Conservation (phyloP, 2,797 vertebrate genomes). For the Hyperoplus immaculatus region DNA sequence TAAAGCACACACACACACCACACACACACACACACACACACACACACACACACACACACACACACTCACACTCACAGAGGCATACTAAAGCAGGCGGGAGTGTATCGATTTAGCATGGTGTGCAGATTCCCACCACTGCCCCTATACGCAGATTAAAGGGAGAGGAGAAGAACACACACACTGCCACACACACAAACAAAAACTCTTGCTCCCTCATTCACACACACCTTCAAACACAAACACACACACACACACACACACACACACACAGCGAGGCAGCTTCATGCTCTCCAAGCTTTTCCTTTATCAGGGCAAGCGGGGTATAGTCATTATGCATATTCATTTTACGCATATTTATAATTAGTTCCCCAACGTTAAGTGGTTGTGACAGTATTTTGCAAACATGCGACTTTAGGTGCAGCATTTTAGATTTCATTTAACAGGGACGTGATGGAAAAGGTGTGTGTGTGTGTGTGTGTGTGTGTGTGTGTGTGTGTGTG, state of each 20-base stretch:
- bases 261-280: conserved; percentile 41
- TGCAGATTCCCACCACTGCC: conserved; percentile 85
- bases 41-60: conserved; percentile 65
- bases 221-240: conserved; percentile 49
- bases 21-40: conserved; percentile 44
- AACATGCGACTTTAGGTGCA: conserved; percentile 59
- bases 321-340: conserved; percentile 75
- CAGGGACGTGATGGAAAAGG: conserved; percentile 10
- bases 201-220: conserved; percentile 10
- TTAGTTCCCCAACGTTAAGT: conserved; percentile 69
- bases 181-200: conserved; percentile 52
- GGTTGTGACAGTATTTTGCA: conserved; percentile 70
- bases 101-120: conserved; percentile 86
- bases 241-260: conserved; percentile 28
- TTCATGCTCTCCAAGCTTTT: conserved; percentile 75
- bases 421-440: conserved; percentile 58
- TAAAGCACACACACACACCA: conserved; percentile 66
- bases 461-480: not conserved
- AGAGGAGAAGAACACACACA: conserved; percentile 62
- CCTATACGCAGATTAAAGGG: conserved; percentile 81
- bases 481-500: not conserved
- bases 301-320: conserved; percentile 66
- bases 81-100: conserved; percentile 78
- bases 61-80: conserved; percentile 54
- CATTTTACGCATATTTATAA: conserved; percentile 78